Evolutionary conservation across 2,888 invertebrate genomes (phyloP), one percentile per base, ranked within the genome.

Genomic region (Caenorhabditis angaria): DNA sequence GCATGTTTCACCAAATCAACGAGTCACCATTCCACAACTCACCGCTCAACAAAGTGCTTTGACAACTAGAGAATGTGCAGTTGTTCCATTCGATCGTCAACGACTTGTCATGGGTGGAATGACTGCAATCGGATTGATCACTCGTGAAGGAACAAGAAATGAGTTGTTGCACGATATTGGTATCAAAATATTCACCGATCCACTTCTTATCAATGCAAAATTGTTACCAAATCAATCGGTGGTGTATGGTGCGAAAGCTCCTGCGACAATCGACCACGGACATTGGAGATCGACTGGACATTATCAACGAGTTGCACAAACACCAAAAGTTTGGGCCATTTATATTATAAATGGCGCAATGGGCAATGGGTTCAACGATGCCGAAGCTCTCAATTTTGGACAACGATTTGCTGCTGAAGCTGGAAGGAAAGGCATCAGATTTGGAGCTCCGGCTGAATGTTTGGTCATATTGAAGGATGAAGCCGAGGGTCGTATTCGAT

Each of bases 1-100:
- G 60, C 60, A 55, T 0, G 70, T 82, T 29, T 25, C 70, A 10
- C 71, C 65, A 22, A 75, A 70, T 51, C 82, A 82, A 61, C 68
- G 82, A 1, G 82, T 82, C 0, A 75, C 76, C 0, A 70, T 78
- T 32, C 63, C 69, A 1, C 80, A 82, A 55, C 68, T 70, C 27
- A 80, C 78, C 2, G 25, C 70, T 1, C 35, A 60, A 1, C 77
- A 80, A 65, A 68, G 62, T 10, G 61, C 69, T 14, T 27, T 53
- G 20, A 76, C 77, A 0, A 82, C 78, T 12, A 78, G 61, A 54
- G 74, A 74, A 54, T 74, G 74, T n/a, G 74, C 74, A 18, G 70
- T 74, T 29, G 47, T 64, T n/a, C 74, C 74, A 18, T 47, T 60
- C 24, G 60, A 51, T 41, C 66, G 74, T 18, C 74, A 74, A 41